Evolutionary conservation across 2,888 invertebrate species (phyloP), one percentile per base, ranked within the genome.

Genomic region (Acrobasis suavella): DNA sequence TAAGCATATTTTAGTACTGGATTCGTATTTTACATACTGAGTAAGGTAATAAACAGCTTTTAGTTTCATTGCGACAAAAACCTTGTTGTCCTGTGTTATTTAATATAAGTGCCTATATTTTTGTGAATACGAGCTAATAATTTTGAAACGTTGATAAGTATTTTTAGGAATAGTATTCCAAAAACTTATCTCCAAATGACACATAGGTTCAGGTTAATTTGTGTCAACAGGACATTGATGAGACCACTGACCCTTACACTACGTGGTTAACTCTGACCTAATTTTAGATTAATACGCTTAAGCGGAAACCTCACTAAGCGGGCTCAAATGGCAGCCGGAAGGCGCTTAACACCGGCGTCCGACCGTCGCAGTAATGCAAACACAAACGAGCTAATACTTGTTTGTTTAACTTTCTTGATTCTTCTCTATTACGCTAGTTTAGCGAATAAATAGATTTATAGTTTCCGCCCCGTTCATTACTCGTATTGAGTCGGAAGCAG

Each of bases 391-490:
- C 82, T 82, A 85, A 85, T 80, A 80, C 76, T 75, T 85, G 83
- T 84, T 85, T 86, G 84, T 82, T 85, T 81, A 80, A 81, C 82
- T 87, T 84, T 78, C 73, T 76, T 77, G 72, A 84, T 85, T 84
- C 80, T 79, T 85, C 82, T 80, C 81, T 79, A 87, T 91, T 90
- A 86, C 80, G 81, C 77, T 89, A 92, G 83, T 91, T 91, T 87
- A 70, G 80, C 84, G 79, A 87, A 83, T 87, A 85, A 89, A 77
- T 85, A 89, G 87, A 92, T 92, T 92, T 92, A 92, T 91, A 86
- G 90, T 91, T 91, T 92, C 92, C 92, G 83, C 91, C 91, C 83
- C 80, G 87, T 89, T 92, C 91, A 91, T 92, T 92, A 92, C 87
- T 83, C 81, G 91, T 83, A 91, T 91, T 90, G 89, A 87, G 72